Evolutionary conservation across 2,797 vertebrate species (phyloP).

Genomic region (Anableps anableps): DNA sequence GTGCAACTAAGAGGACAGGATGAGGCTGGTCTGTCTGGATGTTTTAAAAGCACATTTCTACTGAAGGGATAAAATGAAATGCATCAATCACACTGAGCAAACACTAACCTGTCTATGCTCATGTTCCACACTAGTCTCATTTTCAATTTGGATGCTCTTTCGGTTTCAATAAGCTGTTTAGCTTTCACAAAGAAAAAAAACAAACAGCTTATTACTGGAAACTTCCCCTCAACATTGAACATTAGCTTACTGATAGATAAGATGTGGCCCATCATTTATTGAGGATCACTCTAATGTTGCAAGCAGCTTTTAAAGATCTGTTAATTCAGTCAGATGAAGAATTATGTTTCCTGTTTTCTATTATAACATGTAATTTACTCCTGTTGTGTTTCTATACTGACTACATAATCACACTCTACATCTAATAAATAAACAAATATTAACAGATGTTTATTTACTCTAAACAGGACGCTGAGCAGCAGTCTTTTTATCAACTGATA

Average conservation of each 20-base stretch:
- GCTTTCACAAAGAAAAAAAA: neutral
- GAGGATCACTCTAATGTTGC: neutral
- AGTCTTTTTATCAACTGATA: neutral
- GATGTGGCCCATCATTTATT: neutral
- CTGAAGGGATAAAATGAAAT: conserved; percentile 21
- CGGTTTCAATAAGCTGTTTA: conserved; percentile 5
- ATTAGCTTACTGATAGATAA: neutral
- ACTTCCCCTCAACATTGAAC: neutral
- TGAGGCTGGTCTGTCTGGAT: conserved; percentile 57
- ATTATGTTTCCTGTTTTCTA: neutral
- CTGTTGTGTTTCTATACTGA: neutral
- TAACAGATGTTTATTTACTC: neutral
- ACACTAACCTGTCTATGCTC: conserved; percentile 2
- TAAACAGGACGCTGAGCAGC: neutral
- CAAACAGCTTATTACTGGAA: neutral
- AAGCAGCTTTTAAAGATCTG: neutral
- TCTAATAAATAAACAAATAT: neutral
- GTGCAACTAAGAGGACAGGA: conserved; percentile 18
- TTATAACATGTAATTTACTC: neutral
- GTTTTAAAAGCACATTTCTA: conserved; percentile 33
- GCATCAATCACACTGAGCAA: conserved; percentile 34
- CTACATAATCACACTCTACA: neutral
- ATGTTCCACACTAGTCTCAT: neutral
- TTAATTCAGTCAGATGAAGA: neutral
- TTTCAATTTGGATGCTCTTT: neutral